phyloP scores from a whole-genome alignment of 2,888 invertebrate species.

The Ypsolopha sequella region DNA sequence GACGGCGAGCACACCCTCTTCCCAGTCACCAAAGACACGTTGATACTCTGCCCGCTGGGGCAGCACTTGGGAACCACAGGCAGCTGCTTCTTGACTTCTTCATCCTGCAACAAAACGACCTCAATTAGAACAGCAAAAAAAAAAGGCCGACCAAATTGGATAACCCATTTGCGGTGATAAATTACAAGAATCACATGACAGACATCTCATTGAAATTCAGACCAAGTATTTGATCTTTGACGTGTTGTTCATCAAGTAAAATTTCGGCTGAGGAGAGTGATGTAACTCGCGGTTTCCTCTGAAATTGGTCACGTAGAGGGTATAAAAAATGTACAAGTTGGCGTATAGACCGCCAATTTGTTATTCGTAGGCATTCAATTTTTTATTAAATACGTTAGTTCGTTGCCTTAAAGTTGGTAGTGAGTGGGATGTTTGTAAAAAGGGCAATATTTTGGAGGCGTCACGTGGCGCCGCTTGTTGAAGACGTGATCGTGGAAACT shows the following conservation, averaged over 20 bases:
- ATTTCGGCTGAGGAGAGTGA: slow-evolving; percentile 26
- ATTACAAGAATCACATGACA: slow-evolving; percentile 26
- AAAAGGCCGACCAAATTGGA: not conserved
- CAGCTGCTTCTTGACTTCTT: slow-evolving; percentile 44
- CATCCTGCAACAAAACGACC: slow-evolving; percentile 24
- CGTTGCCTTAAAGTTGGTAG: not conserved
- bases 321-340: slow-evolving; percentile 2
- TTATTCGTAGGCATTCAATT: slow-evolving; percentile 3
- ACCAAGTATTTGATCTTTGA: slow-evolving; percentile 52
- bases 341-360: slow-evolving; percentile 1
- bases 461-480: slow-evolving; percentile 21
- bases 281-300: slow-evolving; percentile 20
- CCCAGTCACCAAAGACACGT: slow-evolving; percentile 34
- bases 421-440: slow-evolving; percentile 8
- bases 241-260: slow-evolving; percentile 36
- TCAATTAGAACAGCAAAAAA: not conserved
- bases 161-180: not conserved
- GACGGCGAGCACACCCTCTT: slow-evolving; percentile 42
- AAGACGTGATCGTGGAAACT: slow-evolving; percentile 22
- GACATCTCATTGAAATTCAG: slow-evolving; percentile 51
- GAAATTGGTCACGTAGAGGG: slow-evolving; percentile 38
- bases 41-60: slow-evolving; percentile 58
- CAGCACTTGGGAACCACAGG: slow-evolving; percentile 67
- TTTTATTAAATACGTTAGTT: not conserved
- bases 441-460: slow-evolving; percentile 10